Evolutionary conservation across 2,113 vertebrate species (phyloP).

Genomic region (Pomatorhinus ruficollis): DNA sequence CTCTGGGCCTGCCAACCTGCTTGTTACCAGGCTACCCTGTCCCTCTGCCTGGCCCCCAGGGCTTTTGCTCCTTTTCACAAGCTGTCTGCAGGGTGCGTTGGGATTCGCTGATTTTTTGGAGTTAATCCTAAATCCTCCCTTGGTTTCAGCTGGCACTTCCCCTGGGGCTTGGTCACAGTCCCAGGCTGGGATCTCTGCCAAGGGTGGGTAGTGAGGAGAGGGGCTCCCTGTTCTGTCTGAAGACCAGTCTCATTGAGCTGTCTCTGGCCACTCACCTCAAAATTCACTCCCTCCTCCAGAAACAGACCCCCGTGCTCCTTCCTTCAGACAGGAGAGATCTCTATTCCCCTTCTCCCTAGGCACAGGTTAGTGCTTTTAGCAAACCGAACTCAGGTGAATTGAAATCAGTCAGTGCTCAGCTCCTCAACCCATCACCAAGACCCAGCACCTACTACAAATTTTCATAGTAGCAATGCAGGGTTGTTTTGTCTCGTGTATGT

Average conservation of each 20-base stretch:
- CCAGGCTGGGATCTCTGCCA: neutral
- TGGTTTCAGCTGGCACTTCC: neutral
- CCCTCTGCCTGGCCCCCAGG: neutral
- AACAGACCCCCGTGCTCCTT: rapidly evolving
- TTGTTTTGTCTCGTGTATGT: rapidly evolving
- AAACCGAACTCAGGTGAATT: neutral
- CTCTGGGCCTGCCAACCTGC: neutral
- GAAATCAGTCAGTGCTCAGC: rapidly evolving
- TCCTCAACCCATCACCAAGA: neutral
- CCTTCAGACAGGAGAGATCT: neutral
- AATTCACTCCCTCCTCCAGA: neutral
- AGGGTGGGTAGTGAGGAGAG: neutral
- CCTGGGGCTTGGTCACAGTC: neutral
- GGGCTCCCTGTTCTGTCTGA: neutral
- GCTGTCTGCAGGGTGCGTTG: neutral
- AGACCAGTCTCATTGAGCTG: neutral
- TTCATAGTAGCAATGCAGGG: neutral
- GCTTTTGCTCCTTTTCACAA: neutral
- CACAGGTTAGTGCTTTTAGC: neutral
- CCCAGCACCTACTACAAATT: neutral
- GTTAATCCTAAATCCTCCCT: neutral
- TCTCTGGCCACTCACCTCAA: neutral
- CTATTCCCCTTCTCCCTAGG: neutral
- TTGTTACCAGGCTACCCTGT: neutral
- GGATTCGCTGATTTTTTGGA: neutral